Conservation (phyloP, 2,113 vertebrate species). For the Petaurus breviceps region DNA sequence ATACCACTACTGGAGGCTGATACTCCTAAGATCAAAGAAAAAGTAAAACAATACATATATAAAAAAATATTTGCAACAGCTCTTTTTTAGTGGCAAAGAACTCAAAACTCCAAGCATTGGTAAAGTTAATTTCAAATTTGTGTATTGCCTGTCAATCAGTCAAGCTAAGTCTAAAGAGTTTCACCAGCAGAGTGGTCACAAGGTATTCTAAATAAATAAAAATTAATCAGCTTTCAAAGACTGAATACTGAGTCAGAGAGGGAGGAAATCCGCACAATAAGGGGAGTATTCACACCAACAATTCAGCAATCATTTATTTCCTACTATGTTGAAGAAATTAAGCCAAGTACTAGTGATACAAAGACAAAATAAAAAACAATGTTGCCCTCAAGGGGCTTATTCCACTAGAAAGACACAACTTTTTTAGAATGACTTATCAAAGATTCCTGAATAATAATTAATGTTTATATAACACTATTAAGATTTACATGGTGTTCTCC, state of each 20-base stretch:
- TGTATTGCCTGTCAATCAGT: background rate
- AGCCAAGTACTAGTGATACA: background rate
- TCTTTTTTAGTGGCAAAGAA: background rate
- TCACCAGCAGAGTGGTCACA: background rate
- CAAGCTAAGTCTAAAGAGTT: background rate
- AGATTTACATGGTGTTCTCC: background rate
- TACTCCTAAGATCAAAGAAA: background rate
- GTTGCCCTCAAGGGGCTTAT: background rate
- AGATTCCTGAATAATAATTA: background rate
- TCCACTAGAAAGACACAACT: background rate
- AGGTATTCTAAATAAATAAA: background rate
- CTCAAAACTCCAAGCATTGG: background rate
- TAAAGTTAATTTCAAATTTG: background rate
- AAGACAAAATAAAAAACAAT: background rate
- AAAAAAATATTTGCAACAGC: background rate
- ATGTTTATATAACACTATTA: background rate
- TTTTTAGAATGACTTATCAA: background rate
- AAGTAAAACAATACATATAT: background rate
- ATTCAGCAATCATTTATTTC: background rate
- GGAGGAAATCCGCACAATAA: background rate
- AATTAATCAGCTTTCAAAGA: background rate
- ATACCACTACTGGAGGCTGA: background rate
- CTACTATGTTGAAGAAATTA: background rate
- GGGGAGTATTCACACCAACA: background rate
- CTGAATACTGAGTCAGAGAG: background rate